Percentiles rank a stretch among this genome's conserved stretches.
These are phyloP conservation scores for Phaenicophaeus curvirostris DNA, from an alignment of 2,797 vertebrate species.

Conservation along the genomic window DNA sequence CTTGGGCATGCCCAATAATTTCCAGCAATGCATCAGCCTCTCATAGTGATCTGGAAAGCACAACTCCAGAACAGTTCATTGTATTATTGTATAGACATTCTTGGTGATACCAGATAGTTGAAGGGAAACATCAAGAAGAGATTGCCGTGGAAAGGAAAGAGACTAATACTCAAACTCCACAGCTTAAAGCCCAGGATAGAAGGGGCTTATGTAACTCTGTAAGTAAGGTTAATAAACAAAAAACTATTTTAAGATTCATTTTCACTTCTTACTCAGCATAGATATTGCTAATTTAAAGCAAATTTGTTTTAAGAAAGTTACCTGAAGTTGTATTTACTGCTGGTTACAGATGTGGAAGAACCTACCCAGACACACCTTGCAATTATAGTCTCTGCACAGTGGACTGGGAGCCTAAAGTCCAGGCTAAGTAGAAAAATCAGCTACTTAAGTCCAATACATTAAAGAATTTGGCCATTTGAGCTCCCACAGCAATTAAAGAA, in stretches of 20 bases:
- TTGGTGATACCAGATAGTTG: background rate
- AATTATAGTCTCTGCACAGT: background rate
- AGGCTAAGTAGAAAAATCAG: background rate
- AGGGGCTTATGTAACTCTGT: background rate
- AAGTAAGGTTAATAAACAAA: background rate
- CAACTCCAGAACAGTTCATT: background rate
- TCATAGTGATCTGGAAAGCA: background rate
- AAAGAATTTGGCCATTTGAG: background rate
- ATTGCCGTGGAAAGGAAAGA: background rate
- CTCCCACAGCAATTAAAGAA: background rate
- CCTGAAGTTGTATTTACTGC: background rate
- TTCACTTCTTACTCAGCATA: background rate
- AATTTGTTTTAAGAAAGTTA: background rate
- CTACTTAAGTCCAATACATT: background rate
- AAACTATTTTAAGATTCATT: background rate
- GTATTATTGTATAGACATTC: background rate
- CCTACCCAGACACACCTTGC: background rate
- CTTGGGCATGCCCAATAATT: background rate
- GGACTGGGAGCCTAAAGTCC: background rate
- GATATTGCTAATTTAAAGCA: background rate
- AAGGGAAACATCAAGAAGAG: background rate
- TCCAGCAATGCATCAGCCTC: background rate
- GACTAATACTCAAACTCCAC: background rate
- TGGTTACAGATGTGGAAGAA: background rate
- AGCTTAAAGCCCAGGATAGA: background rate